Conservation (phyloP, 2,888 invertebrate species). For the Ophion slaviceki region DNA sequence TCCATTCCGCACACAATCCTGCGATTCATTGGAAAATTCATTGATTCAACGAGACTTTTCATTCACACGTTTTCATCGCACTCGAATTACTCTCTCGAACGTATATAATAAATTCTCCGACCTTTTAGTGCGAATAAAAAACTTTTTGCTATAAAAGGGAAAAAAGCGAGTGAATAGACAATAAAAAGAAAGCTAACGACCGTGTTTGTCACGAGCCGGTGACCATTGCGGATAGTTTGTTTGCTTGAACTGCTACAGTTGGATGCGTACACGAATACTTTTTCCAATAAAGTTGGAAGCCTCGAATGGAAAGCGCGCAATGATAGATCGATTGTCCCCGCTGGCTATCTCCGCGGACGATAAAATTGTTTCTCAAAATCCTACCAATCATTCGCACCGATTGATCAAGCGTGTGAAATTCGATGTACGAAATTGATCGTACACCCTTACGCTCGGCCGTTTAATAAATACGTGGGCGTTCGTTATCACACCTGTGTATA, state of each 20-base stretch:
- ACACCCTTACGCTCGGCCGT: too few species aligned
- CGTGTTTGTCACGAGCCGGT: conserved; percentile 11
- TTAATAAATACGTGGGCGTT: too few species aligned
- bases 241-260: conserved; percentile 2
- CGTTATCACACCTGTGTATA: too few species aligned
- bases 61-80: background rate
- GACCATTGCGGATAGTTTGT: background rate
- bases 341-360: conserved; percentile 6
- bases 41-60: conserved; percentile 4
- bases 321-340: conserved; percentile 40
- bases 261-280: conserved; percentile 29
- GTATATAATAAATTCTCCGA: too few species aligned
- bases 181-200: background rate
- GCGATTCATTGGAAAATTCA: conserved; percentile 9
- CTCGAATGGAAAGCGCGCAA: background rate
- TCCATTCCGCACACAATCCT: background rate
- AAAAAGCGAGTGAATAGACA: too few species aligned
- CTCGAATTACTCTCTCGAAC: background rate
- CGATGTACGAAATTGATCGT: conserved; percentile 8
- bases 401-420: background rate
- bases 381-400: conserved; percentile 26
- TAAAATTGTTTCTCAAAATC: conserved; percentile 20
- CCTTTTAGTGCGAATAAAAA: too few species aligned
- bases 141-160: too few species aligned
- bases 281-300: background rate